These are phyloP conservation scores for Therioaphis trifolii DNA, from an alignment of 2,888 invertebrate species.

Conservation along the genomic window DNA sequence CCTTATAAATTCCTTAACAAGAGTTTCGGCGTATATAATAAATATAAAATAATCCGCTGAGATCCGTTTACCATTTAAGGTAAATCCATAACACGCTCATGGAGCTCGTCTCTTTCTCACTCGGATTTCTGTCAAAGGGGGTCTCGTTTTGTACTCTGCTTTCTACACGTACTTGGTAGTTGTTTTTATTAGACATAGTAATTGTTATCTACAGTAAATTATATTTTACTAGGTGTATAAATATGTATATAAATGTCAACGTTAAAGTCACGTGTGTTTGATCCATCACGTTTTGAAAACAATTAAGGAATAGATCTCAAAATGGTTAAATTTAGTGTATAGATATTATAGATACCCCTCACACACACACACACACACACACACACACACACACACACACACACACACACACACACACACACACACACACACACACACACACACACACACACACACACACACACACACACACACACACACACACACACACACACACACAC, in stretches of 20 bases:
- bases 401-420: too few relatives aligned
- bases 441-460: too few relatives aligned
- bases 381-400: too few relatives aligned
- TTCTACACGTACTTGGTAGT: not conserved
- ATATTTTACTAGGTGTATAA: not conserved
- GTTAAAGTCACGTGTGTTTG: not conserved
- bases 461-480: too few relatives aligned
- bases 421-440: too few relatives aligned
- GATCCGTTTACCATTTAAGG: slow-evolving; percentile 41
- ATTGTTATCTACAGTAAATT: not conserved
- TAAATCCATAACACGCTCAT: slow-evolving; percentile 26
- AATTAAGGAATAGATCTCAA: slow-evolving; percentile 6
- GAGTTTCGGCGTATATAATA: not conserved
- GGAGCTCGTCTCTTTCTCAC: not conserved
- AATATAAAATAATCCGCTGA: not conserved
- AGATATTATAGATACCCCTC: too few relatives aligned
- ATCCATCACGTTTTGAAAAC: slow-evolving; percentile 23
- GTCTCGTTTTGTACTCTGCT: slow-evolving; percentile 3
- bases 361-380: too few relatives aligned
- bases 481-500: too few relatives aligned
- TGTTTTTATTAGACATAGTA: not conserved
- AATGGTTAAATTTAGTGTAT: too few relatives aligned
- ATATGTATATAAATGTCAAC: not conserved
- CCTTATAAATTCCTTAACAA: not conserved
- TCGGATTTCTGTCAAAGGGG: not conserved